phyloP scores from a whole-genome alignment of 2,888 invertebrate genomes.

The Minunthozetes semirufus region DNA sequence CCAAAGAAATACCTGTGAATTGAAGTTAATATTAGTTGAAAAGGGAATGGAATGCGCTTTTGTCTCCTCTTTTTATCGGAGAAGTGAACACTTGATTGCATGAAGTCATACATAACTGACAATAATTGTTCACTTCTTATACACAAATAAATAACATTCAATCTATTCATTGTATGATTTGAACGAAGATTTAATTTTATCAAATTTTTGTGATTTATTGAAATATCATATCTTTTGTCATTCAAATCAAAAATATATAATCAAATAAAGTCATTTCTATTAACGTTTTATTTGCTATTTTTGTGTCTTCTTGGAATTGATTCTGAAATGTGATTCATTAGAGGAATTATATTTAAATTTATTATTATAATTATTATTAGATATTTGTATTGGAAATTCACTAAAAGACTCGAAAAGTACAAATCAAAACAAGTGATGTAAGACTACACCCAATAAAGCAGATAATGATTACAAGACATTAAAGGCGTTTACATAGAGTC shows the following conservation, averaged over 20 bases:
- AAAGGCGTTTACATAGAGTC: slow-evolving; percentile 14
- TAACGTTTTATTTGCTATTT: too few species aligned
- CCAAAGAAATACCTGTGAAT: slow-evolving; percentile 2
- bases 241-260: too few species aligned
- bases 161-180: too few species aligned
- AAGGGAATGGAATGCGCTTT: not conserved
- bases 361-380: too few species aligned
- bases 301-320: too few species aligned
- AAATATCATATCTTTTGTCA: too few species aligned
- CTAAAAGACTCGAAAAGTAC: not conserved
- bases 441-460: slow-evolving; percentile 3
- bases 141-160: too few species aligned
- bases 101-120: not conserved
- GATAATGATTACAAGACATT: slow-evolving; percentile 23
- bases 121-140: not conserved
- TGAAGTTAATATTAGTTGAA: not conserved
- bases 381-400: not conserved
- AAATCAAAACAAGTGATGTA: slow-evolving; percentile 14
- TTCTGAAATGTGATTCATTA: too few species aligned
- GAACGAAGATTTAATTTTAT: too few species aligned
- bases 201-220: too few species aligned
- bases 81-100: not conserved
- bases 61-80: not conserved
- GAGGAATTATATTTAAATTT: too few species aligned
- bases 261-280: too few species aligned